A percentile compares a stretch with the other conserved stretches of the same genome.
Conservation (phyloP, 2,888 invertebrate species). For the Stratiomys singularior region DNA sequence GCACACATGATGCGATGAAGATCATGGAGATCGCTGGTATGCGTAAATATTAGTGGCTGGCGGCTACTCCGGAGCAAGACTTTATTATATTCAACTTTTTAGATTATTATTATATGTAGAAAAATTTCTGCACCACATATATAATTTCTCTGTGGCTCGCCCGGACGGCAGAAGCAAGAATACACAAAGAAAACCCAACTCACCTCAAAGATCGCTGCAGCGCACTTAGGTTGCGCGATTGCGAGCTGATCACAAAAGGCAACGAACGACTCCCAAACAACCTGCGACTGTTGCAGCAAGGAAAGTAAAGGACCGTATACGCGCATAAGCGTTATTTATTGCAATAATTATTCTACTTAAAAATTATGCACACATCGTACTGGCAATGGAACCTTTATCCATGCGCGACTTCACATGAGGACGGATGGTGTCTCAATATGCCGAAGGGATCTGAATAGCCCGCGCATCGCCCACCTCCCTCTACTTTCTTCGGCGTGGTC, state of each 20-base stretch:
- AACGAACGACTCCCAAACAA: not conserved
- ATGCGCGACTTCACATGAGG: not conserved
- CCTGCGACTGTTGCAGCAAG: conserved; percentile 5
- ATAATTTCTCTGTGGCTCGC: conserved; percentile 35
- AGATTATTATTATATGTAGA: conserved; percentile 47
- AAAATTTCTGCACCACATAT: conserved; percentile 44
- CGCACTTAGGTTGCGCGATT: not conserved
- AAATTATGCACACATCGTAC: conserved; percentile 51
- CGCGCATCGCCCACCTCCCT: not conserved
- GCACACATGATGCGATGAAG: not conserved
- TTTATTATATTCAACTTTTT: conserved; percentile 36
- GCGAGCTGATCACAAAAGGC: conserved; percentile 4
- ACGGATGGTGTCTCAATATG: conserved; percentile 21
- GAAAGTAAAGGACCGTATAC: conserved; percentile 41
- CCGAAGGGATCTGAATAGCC: conserved; percentile 24
- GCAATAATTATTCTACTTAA: conserved; percentile 53
- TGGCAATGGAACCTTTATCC: not conserved
- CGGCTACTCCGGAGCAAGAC: conserved; percentile 21
- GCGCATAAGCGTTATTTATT: conserved; percentile 52
- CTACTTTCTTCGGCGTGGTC: conserved; percentile 39
- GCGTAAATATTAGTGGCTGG: conserved; percentile 39
- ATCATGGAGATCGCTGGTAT: conserved; percentile 30
- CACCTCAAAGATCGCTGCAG: conserved; percentile 1
- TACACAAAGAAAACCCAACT: conserved; percentile 23
- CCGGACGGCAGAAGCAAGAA: conserved; percentile 3